Evolutionary conservation across 1,140 invertebrate species (phyloP), one percentile per base, ranked within the genome.

Genomic region (Maniola jurtina): DNA sequence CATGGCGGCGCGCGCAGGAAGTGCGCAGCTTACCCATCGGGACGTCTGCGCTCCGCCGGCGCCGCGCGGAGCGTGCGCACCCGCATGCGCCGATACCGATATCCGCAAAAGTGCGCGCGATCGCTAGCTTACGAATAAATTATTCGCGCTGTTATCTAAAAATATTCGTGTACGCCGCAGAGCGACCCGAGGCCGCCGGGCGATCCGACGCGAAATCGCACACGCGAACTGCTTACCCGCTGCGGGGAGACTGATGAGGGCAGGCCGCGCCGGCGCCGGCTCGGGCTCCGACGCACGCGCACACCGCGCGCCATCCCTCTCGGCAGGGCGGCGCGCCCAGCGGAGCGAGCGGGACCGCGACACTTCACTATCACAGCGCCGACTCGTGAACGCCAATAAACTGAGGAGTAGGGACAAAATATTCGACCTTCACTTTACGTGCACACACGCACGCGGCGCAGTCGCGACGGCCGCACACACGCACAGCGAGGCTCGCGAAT

Each of bases 351-450:
- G 79, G 80, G 83, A 88, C 80, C 71, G 77, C 79, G 75, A 75
- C 74, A 74, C 70, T 81, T 84, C 80, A 87, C 86, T 86, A 87
- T 84, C 84, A 83, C 86, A 85, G 81, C 76, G 80, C 75, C 79
- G 81, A 86, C 80, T 88, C 84, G 84, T 84, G 84, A 90, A 87
- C 86, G 82, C 86, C 88, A 90, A 90, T 90, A 90, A 80, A 88
- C 83, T 82, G 88, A 83, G 83, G 84, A 90, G 86, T 89, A 88
- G 86, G 86, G 88, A 88, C 84, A 83, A 87, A 89, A 90, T 88
- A 90, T 89, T 88, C 88, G 88, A 90, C 88, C 88, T 90, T 90
- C 88, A 89, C 86, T 90, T 83, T 83, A 88, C 82, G 77, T 76
- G 73, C 74, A 89, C 86, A 88, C 82, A 89, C 84, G 58, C 56